Base-by-base conservation (phyloP, 2,797 vertebrate genomes). In the Vespertilio murinus region DNA sequence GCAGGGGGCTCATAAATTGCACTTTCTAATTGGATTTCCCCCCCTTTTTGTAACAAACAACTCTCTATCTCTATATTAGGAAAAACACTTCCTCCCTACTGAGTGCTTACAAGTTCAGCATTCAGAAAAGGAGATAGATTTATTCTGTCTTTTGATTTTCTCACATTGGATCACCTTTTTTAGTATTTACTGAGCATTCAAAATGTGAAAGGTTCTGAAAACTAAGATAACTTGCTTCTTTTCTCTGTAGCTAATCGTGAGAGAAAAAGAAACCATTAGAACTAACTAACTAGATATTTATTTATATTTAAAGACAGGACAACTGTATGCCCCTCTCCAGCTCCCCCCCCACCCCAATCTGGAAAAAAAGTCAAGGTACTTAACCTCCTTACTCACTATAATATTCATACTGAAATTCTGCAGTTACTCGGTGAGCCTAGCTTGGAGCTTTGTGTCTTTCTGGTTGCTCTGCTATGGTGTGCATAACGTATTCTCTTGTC, bases 141-240 rank as follows among this genome's bases (percentile, higher is more conserved):
- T 88, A 95, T 90, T 95, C 61, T 90, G 84, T 25, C 64, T 85
- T 96, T 95, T 93, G 67, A 71, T 91, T 93, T 93, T 82, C 96
- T 95, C 59, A 40, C 69, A 56, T 77, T 88, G 52, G 38, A 80
- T 83, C 79, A 42, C 42, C 90, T 86, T 95, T 95, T 59, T 40
- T 75, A 69, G 69, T 64, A 93, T 94, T 94, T 88, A 91, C 14
- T 77, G 61, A 77, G 69, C 69, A 94, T 91, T 91, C 75, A 83
- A 67, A 61, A 83, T 54, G 38, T 59, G 54, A 91, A 81, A 86
- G 17, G 23, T 86, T 52, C 54, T 69, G n/a, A 90, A 94, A 90
- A 52, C n/a, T 64, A 47, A 81, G 35, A 59, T 78, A 70, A 23
- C 67, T 67, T 90, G 38, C 0, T 59, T 85, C 59, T 83, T 92